These are phyloP conservation scores for Anneissia japonica DNA, from an alignment of 35 echinoderm and acorn worm genomes.

Conservation along the genomic window DNA sequence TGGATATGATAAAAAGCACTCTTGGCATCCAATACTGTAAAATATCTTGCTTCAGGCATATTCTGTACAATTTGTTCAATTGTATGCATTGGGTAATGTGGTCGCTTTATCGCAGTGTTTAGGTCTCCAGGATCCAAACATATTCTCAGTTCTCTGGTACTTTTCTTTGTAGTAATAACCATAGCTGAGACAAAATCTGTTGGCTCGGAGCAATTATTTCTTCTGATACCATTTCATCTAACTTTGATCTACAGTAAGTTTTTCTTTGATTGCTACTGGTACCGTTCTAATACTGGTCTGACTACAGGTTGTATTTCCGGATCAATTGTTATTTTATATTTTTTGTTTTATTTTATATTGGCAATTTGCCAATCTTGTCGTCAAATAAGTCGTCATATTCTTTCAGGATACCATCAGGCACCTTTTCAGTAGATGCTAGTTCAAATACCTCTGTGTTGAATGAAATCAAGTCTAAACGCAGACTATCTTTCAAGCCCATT, in stretches of 20 bases:
- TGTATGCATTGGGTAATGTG: slow-evolving; percentile 31
- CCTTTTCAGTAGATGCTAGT: no score
- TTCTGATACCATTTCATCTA: no score
- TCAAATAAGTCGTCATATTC: not conserved
- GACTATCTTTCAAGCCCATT: no score
- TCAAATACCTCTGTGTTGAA: no score
- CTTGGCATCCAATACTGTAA: not conserved
- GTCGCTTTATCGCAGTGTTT: slow-evolving; percentile 17
- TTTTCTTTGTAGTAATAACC: slow-evolving; percentile 22
- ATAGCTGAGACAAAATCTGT: slow-evolving; percentile 34
- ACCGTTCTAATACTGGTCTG: not conserved
- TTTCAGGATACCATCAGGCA: no score
- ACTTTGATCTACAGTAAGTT: no score
- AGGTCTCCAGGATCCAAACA: slow-evolving; percentile 28
- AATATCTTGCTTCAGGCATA: not conserved
- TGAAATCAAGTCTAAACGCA: no score
- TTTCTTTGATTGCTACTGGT: not conserved
- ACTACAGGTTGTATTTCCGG: not conserved
- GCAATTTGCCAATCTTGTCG: not conserved
- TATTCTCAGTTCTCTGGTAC: not conserved
- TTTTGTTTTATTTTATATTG: no score
- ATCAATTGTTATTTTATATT: slow-evolving; percentile 7
- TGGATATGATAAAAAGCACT: not conserved
- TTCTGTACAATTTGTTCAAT: slow-evolving; percentile 25
- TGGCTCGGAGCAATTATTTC: no score